Evolutionary conservation across 2,888 invertebrate genomes (phyloP).

Genomic region (Noctua fimbriata): DNA sequence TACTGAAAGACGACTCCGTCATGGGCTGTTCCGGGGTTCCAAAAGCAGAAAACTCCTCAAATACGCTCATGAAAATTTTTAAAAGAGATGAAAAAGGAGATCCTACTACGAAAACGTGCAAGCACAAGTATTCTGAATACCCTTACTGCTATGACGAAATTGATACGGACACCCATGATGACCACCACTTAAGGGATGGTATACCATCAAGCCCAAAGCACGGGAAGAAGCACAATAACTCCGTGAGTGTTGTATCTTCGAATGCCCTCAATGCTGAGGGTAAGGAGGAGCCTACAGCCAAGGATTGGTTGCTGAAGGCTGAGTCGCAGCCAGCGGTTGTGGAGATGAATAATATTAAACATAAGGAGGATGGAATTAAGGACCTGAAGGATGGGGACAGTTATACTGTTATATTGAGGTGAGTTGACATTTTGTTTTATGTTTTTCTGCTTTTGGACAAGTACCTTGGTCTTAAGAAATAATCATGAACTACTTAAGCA

Average conservation of each 20-base stretch:
- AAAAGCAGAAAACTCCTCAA: slow-evolving; percentile 84
- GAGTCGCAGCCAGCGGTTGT: slow-evolving; percentile 82
- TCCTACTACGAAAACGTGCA: slow-evolving; percentile 93
- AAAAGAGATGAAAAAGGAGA: slow-evolving; percentile 85
- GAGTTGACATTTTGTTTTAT: slow-evolving; percentile 56
- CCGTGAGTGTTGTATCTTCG: slow-evolving; percentile 87
- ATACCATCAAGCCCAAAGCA: slow-evolving; percentile 85
- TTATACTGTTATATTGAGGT: slow-evolving; percentile 94
- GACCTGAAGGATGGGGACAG: slow-evolving; percentile 92
- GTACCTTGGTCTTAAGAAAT: no score
- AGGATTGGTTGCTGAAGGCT: slow-evolving; percentile 85
- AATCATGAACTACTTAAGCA: no score
- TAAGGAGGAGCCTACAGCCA: slow-evolving; percentile 85
- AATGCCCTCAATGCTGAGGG: slow-evolving; percentile 83
- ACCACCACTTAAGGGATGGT: slow-evolving; percentile 89
- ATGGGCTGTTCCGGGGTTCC: slow-evolving; percentile 83
- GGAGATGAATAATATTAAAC: slow-evolving; percentile 88
- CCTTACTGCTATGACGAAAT: slow-evolving; percentile 97
- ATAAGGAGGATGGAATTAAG: slow-evolving; percentile 84
- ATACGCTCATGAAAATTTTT: slow-evolving; percentile 84
- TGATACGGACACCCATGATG: slow-evolving; percentile 93
- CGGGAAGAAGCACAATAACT: slow-evolving; percentile 85
- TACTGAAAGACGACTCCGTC: slow-evolving; percentile 92
- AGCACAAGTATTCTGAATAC: slow-evolving; percentile 97
- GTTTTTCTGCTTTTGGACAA: no score